Conservation (phyloP, 2,888 invertebrate genomes). For the Odontothrips loti region DNA sequence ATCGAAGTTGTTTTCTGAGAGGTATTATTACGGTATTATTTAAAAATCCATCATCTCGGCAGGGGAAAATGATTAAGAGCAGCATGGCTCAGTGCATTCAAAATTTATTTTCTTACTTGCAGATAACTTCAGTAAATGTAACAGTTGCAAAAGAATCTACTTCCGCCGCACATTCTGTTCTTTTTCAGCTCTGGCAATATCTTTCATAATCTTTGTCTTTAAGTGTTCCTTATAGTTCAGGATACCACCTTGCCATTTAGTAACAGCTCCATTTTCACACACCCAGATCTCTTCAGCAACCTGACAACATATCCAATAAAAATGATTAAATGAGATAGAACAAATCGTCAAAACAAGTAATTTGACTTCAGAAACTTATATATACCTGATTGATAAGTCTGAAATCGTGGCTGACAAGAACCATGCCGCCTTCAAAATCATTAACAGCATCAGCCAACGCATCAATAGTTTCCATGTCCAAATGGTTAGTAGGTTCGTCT, state of each 20-base stretch:
- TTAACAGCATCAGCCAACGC: conserved; percentile 96
- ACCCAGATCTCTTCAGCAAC: conserved; percentile 99
- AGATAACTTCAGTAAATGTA: neutral
- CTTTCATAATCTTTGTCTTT: conserved; percentile 77
- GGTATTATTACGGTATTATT: neutral
- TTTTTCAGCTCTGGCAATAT: conserved; percentile 47
- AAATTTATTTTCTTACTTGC: neutral
- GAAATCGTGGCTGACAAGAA: conserved; percentile 99
- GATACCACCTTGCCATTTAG: conserved; percentile 97
- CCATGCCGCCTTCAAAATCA: conserved; percentile 97
- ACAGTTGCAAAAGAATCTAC: neutral
- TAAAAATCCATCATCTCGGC: neutral
- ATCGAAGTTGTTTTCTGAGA: conserved; percentile 1
- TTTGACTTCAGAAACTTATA: neutral
- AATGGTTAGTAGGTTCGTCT: conserved; percentile 88
- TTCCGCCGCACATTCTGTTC: neutral
- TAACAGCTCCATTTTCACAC: conserved; percentile 91
- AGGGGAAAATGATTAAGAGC: conserved; percentile 1
- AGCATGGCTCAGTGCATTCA: neutral
- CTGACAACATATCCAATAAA: conserved; percentile 50
- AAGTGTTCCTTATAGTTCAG: conserved; percentile 93
- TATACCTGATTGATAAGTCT: conserved; percentile 93
- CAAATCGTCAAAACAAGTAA: conserved; percentile 29
- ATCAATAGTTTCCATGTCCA: conserved; percentile 98
- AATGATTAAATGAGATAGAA: conserved; percentile 30